Evolutionary conservation across 2,888 invertebrate species (phyloP).

Genomic region (Drosophila gaucha): DNA sequence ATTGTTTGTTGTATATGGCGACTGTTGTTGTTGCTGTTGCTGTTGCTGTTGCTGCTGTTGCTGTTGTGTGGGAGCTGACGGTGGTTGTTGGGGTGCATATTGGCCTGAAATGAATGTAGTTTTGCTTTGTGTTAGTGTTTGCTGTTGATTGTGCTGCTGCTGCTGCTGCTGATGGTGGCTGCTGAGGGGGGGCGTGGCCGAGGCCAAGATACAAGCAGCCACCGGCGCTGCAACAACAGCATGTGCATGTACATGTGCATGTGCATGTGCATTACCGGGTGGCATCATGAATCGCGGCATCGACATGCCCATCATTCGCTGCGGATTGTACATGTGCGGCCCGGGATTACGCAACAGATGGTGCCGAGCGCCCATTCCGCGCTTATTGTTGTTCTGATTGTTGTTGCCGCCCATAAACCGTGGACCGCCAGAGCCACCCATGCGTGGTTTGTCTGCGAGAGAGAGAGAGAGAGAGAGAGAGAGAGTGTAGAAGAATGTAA

Average conservation of each 20-base stretch:
- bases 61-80: conserved; percentile 68
- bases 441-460: conserved; percentile 70
- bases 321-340: conserved; percentile 61
- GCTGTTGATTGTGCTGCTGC: conserved; percentile 55
- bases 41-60: conserved; percentile 65
- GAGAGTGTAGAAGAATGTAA: not conserved
- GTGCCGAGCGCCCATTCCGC: conserved; percentile 63
- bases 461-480: not conserved
- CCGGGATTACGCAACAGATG: conserved; percentile 71
- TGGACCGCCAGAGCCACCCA: conserved; percentile 46
- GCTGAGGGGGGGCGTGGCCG: conserved; percentile 26
- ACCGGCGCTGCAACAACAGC: conserved; percentile 41
- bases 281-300: conserved; percentile 68
- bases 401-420: conserved; percentile 76
- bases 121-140: conserved; percentile 63
- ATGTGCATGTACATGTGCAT: conserved; percentile 37
- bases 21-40: conserved; percentile 68
- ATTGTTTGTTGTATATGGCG: conserved; percentile 63
- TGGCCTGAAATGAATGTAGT: conserved; percentile 83
- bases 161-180: conserved; percentile 28
- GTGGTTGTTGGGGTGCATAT: conserved; percentile 66
- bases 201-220: conserved; percentile 33
- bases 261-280: conserved; percentile 76
- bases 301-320: conserved; percentile 61
- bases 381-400: conserved; percentile 33